A percentile compares a stretch with the other conserved stretches of the same genome.
Conservation (phyloP, 2,888 invertebrate species). For the Ctena decussata region DNA sequence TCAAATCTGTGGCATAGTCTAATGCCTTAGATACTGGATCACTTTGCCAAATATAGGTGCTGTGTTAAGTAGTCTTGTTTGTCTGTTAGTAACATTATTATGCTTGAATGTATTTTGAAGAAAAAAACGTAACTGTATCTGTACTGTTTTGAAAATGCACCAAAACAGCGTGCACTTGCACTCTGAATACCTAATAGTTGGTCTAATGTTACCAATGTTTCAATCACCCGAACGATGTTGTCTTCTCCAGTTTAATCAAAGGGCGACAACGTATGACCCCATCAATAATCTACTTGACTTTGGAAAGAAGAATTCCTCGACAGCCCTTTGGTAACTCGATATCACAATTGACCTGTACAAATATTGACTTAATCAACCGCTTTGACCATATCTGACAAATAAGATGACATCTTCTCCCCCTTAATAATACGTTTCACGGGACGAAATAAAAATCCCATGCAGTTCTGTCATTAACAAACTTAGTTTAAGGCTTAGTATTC, state of each 20-base stretch:
- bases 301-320: background rate
- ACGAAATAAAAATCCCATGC: constrained; percentile 3
- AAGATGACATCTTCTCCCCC: constrained; percentile 2
- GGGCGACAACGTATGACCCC: constrained; percentile 4
- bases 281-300: background rate
- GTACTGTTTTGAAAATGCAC: too few relatives aligned
- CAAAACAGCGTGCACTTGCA: too few relatives aligned
- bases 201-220: too few relatives aligned
- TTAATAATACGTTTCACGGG: constrained; percentile 10
- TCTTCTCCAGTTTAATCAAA: background rate
- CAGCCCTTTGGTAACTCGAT: constrained; percentile 15
- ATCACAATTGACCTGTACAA: background rate
- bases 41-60: too few relatives aligned
- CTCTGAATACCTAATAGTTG: too few relatives aligned
- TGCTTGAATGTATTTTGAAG: too few relatives aligned
- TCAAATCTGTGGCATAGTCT: too few relatives aligned
- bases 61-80: too few relatives aligned
- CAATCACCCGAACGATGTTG: background rate
- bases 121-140: too few relatives aligned
- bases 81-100: too few relatives aligned
- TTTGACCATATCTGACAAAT: constrained; percentile 18
- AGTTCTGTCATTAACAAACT: background rate
- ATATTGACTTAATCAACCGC: constrained; percentile 21
- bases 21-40: too few relatives aligned
- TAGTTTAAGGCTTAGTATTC: background rate